Base-by-base conservation (phyloP, 2,113 vertebrate genomes). In the Hippocampus abdominalis region DNA sequence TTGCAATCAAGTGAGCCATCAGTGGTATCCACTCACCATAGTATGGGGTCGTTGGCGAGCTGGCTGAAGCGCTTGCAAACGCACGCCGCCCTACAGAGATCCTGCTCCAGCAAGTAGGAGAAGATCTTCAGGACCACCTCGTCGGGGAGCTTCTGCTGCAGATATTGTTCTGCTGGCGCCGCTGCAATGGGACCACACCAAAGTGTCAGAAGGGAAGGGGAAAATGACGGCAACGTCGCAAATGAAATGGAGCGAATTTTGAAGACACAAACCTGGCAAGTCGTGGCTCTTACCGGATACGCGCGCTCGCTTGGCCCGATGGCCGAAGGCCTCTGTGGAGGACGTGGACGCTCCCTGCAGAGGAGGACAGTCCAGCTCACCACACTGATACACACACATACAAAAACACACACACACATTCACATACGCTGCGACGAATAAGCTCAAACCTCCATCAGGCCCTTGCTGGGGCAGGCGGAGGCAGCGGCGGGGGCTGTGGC, bases 81-180 rank as follows among this genome's bases (percentile, higher is more conserved):
- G 88, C 97, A 99, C 67, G 97, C 97, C 73, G 96, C 96, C 91
- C 96, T 95, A 88, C 97, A 99, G 73, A 98, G 95, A 89, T 99
- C 97, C 86, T 98, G 96, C 84, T 99, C 97, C 92, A 99, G 88
- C 81, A 99, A 90, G 85, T 98, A 99, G 71, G 97, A 98, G 87
- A 98, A 98, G 87, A 99, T 98, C 93, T 99, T 98, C 84, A 99
- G 91, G 90, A 98, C 96, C 13, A 99, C 97, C 91, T 99, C 97
- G 91, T 99, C 97, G 81, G 97, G 97, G 77, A 99, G 90, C 89
- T 98, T 99, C 89, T 98, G 96, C 88, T 99, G 97, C 89, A 98
- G 95, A 90, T 99, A 99, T 1, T 98, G 97, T 88, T 99, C 97
- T 86, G 97, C 97, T 89, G 97, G 97, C 79, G 97, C 96, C 89